A percentile compares a stretch with the other conserved stretches of the same genome.
phyloP scores from a whole-genome alignment of 92 coral and sea anemone species.

The Zoanthus sansibaricus region DNA sequence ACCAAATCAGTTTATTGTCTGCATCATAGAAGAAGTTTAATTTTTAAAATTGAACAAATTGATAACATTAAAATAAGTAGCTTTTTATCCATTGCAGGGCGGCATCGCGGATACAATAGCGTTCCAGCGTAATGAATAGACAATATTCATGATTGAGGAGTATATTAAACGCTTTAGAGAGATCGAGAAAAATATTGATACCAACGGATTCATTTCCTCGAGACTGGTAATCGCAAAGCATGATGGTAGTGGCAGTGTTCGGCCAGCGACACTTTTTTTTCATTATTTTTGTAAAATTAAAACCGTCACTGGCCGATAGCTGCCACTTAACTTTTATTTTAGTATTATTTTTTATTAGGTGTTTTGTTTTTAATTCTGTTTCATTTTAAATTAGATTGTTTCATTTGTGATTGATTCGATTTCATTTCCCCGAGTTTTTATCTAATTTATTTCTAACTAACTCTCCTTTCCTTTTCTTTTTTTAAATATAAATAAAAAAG shows the following conservation, averaged over 20 bases:
- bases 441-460: background rate
- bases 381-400: conserved; percentile 23
- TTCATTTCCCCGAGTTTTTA: conserved; percentile 5
- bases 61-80: too few species aligned
- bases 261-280: conserved; percentile 51
- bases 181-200: too few species aligned
- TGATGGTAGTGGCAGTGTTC: conserved; percentile 64
- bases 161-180: too few species aligned
- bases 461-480: too few species aligned
- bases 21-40: too few species aligned
- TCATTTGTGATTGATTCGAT: conserved; percentile 10
- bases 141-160: too few species aligned
- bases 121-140: too few species aligned
- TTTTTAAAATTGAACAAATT: too few species aligned
- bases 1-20: too few species aligned
- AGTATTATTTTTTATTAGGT: conserved; percentile 30
- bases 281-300: conserved; percentile 1
- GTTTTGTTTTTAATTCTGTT: conserved; percentile 27
- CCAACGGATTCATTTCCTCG: background rate
- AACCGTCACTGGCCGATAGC: conserved; percentile 53
- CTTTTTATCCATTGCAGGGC: too few species aligned
- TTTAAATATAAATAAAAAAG: too few species aligned
- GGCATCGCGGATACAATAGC: too few species aligned
- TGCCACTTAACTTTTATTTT: conserved; percentile 45
- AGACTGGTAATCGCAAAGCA: conserved; percentile 49